phyloP scores from a whole-genome alignment of 2,113 vertebrate genomes.

The Camelus dromedarius region DNA sequence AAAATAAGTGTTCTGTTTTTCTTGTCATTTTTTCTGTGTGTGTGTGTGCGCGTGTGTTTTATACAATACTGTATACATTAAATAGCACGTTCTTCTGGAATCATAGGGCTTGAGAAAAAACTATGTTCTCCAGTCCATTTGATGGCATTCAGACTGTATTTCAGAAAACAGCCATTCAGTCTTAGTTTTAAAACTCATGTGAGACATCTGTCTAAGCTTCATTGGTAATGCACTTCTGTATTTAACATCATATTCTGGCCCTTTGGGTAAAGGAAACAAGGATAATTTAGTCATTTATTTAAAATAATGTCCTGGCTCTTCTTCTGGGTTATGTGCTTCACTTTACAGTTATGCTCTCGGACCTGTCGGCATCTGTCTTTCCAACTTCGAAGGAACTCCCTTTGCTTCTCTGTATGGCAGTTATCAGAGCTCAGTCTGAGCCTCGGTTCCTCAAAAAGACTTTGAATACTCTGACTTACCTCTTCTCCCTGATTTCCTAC shows the following conservation, averaged over 20 bases:
- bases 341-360: background rate
- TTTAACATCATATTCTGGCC: background rate
- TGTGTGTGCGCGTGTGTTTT: background rate
- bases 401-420: background rate
- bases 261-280: background rate
- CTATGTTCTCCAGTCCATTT: background rate
- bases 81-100: background rate
- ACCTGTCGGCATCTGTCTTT: background rate
- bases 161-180: slow-evolving; percentile 25
- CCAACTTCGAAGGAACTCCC: background rate
- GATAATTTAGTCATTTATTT: background rate
- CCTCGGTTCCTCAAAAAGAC: background rate
- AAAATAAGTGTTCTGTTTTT: background rate
- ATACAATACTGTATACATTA: background rate
- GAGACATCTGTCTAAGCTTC: background rate
- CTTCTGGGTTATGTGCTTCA: background rate
- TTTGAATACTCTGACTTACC: background rate
- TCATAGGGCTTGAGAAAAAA: background rate
- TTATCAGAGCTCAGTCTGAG: background rate
- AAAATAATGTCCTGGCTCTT: background rate
- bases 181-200: slow-evolving; percentile 1
- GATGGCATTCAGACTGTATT: background rate
- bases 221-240: background rate
- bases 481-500: background rate
- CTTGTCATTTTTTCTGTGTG: background rate